Evolutionary conservation across 2,797 vertebrate species (phyloP).

Genomic region (Carduelis carduelis): DNA sequence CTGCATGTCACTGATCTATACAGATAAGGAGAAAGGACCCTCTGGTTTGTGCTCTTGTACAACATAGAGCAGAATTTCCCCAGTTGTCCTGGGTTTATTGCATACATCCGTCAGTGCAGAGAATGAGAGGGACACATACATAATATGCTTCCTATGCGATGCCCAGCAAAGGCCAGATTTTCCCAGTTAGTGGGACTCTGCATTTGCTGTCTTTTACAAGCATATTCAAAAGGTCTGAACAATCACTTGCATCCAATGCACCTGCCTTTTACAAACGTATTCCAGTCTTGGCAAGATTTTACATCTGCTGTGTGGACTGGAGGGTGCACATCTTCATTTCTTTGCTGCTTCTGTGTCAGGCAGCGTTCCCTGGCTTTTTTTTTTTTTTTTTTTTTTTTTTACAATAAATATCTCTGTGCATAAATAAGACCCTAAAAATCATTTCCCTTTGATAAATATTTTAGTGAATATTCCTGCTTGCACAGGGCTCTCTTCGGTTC

Average conservation of each 20-base stretch:
- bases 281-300: not conserved
- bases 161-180: not conserved
- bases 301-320: not conserved
- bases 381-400: not conserved
- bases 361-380: not conserved
- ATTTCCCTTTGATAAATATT: slow-evolving; percentile 42
- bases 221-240: not conserved
- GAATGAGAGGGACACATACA: not conserved
- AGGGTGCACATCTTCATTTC: not conserved
- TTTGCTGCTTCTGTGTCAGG: not conserved
- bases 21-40: not conserved
- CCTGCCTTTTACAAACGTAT: not conserved
- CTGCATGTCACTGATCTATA: not conserved
- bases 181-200: not conserved
- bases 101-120: not conserved
- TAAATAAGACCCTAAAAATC: slow-evolving; percentile 30
- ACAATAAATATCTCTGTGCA: not conserved
- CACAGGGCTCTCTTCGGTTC: not conserved
- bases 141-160: not conserved
- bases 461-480: slow-evolving; percentile 36
- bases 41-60: not conserved
- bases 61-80: not conserved
- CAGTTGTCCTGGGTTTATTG: not conserved
- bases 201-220: not conserved
- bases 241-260: not conserved